These are phyloP conservation scores for Drosophila anceps DNA, from an alignment of 2,888 invertebrate species.

Conservation along the genomic window DNA sequence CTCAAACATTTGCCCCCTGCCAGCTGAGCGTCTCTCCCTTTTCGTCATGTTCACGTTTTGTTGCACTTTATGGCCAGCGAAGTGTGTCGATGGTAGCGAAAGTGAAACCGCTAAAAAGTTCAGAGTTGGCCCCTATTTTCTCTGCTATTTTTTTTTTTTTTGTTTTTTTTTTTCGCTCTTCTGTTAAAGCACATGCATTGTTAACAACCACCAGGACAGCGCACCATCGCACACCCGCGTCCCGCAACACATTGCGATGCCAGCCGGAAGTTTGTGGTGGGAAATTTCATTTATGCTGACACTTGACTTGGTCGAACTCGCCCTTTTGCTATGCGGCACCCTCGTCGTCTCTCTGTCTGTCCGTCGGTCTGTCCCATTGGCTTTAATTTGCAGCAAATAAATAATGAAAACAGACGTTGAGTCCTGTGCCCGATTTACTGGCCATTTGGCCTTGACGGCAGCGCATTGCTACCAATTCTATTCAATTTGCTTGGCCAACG, in stretches of 20 bases:
- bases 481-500: constrained; percentile 49
- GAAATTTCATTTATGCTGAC: constrained; percentile 82
- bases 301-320: constrained; percentile 74
- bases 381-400: constrained; percentile 79
- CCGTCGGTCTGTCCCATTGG: constrained; percentile 6
- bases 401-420: constrained; percentile 74
- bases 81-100: constrained; percentile 76
- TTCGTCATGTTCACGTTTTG: constrained; percentile 67
- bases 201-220: constrained; percentile 53
- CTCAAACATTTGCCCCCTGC: constrained; percentile 35
- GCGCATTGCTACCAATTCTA: constrained; percentile 36
- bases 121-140: constrained; percentile 38
- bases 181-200: constrained; percentile 67
- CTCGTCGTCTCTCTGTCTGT: background rate
- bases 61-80: constrained; percentile 72
- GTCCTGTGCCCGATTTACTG: constrained; percentile 54
- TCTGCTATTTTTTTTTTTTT: constrained; percentile 8
- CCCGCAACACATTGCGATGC: constrained; percentile 35
- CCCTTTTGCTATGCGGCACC: constrained; percentile 23
- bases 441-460: constrained; percentile 71
- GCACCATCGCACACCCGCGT: constrained; percentile 10
- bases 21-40: constrained; percentile 15
- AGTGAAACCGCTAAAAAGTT: constrained; percentile 74
- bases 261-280: constrained; percentile 82
- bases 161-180: constrained; percentile 21